phyloP scores from a whole-genome alignment of 2,888 invertebrate genomes.

The Calameuta filiformis region DNA sequence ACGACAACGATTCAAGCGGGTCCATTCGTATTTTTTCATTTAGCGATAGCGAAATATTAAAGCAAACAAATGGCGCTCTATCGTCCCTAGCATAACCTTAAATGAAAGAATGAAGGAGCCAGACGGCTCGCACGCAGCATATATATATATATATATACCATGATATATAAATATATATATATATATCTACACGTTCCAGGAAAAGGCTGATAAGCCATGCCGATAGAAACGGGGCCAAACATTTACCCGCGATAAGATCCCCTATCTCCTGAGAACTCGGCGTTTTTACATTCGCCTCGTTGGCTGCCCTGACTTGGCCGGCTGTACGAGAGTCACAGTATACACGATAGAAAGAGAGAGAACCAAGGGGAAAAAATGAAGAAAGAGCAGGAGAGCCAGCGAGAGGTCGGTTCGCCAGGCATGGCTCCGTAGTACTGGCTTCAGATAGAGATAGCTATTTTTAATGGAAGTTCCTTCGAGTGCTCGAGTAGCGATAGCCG shows the following conservation, averaged over 20 bases:
- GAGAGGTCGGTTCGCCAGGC: slow-evolving; percentile 26
- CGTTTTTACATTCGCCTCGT: slow-evolving; percentile 42
- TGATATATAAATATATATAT: no score
- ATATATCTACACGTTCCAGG: slow-evolving; percentile 6
- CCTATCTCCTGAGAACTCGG: slow-evolving; percentile 56
- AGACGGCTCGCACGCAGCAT: background rate
- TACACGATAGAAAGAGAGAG: slow-evolving; percentile 12
- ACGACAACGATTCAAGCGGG: background rate
- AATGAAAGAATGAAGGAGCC: background rate
- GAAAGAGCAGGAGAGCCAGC: background rate
- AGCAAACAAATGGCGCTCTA: slow-evolving; percentile 11
- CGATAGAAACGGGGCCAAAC: slow-evolving; percentile 54
- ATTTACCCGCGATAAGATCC: slow-evolving; percentile 59
- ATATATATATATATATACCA: background rate
- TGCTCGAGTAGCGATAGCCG: slow-evolving; percentile 48
- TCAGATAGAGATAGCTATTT: slow-evolving; percentile 60
- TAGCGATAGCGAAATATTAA: slow-evolving; percentile 11
- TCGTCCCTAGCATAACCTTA: background rate
- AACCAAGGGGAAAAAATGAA: slow-evolving; percentile 11
- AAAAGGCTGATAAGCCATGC: slow-evolving; percentile 25
- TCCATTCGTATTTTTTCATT: background rate
- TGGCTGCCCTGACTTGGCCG: background rate
- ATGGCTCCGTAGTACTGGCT: slow-evolving; percentile 42
- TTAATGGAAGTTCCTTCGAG: slow-evolving; percentile 55
- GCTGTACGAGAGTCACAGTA: background rate